Conservation (phyloP, 2,888 invertebrate species). For the Tipula unca region DNA sequence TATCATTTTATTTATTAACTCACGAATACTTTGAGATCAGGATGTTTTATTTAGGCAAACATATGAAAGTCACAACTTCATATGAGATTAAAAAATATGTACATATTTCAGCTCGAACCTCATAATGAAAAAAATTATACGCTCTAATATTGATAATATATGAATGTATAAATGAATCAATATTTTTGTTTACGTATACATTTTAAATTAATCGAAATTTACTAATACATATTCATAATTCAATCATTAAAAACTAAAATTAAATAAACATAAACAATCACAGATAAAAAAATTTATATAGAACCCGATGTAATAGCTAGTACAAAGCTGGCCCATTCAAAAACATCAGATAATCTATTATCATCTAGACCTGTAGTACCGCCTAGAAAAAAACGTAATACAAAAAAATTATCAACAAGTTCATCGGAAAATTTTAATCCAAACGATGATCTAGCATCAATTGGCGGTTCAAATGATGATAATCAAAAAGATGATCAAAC, state of each 20-base stretch:
- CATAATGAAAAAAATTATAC: too few relatives aligned
- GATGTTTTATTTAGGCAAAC: too few relatives aligned
- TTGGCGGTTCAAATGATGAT: conserved; percentile 29
- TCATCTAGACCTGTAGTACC: conserved; percentile 59
- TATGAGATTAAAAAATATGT: too few relatives aligned
- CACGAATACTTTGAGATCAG: too few relatives aligned
- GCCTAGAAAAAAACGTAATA: conserved; percentile 66
- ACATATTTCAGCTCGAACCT: too few relatives aligned
- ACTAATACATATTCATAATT: neutral
- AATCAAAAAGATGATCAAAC: conserved; percentile 25
- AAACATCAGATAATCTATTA: conserved; percentile 41
- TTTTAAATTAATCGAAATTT: neutral
- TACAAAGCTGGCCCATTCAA: conserved; percentile 57
- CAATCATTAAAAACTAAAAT: neutral
- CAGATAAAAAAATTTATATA: conserved; percentile 20
- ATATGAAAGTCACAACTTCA: too few relatives aligned
- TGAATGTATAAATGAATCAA: neutral
- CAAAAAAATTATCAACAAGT: conserved; percentile 38
- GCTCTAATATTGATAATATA: neutral
- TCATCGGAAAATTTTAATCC: conserved; percentile 40
- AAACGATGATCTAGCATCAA: conserved; percentile 35
- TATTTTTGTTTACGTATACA: neutral
- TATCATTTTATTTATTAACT: too few relatives aligned
- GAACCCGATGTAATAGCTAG: conserved; percentile 92
- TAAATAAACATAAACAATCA: neutral